Conservation (phyloP, 1,140 invertebrate genomes). For the Melanaphis sacchari region DNA sequence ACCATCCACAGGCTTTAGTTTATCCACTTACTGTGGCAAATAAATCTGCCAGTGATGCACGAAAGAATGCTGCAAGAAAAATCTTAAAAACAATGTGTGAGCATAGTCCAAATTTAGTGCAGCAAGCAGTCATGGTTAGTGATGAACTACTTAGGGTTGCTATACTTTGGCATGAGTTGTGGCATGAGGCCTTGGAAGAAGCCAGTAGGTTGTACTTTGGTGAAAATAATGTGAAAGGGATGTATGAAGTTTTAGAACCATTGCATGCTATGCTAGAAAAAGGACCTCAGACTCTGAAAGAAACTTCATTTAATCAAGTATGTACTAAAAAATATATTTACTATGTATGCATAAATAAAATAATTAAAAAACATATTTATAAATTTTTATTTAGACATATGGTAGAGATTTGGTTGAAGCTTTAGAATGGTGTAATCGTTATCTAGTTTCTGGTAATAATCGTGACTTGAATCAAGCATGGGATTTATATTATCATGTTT, state of each 20-base stretch:
- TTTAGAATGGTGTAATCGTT: constrained; percentile 78
- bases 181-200: constrained; percentile 98
- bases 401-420: constrained; percentile 93
- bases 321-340: background rate
- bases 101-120: constrained; percentile 88
- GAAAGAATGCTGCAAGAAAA: constrained; percentile 91
- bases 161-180: constrained; percentile 99
- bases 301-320: constrained; percentile 93
- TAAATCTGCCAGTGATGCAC: constrained; percentile 87
- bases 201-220: constrained; percentile 96
- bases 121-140: constrained; percentile 70
- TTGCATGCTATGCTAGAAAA: constrained; percentile 92
- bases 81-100: constrained; percentile 96
- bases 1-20: constrained; percentile 89
- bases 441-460: constrained; percentile 82
- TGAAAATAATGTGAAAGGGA: constrained; percentile 91
- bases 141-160: constrained; percentile 98
- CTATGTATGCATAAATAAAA: background rate
- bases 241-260: constrained; percentile 95
- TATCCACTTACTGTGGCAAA: constrained; percentile 97
- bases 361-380: background rate
- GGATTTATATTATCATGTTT: constrained; percentile 99
- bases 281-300: constrained; percentile 94
- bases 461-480: constrained; percentile 96
- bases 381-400: constrained; percentile 74